A percentile compares a stretch with the other conserved stretches of the same genome.
Evolutionary conservation across 2,888 invertebrate species (phyloP).

Genomic region (Hyppa rectilinea): DNA sequence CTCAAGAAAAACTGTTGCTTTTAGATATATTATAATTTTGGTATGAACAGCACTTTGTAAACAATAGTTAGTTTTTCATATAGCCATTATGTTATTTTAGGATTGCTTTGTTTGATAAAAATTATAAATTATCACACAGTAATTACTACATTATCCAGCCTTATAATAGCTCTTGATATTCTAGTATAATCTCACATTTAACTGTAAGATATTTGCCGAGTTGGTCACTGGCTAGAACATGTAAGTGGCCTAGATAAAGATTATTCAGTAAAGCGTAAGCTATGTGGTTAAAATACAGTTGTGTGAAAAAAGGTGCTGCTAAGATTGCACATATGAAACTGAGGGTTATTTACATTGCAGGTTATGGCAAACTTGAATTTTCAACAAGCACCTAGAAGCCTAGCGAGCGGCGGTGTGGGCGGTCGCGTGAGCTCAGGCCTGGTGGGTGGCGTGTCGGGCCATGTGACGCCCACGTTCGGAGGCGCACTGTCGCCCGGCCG

Average conservation of each 20-base stretch:
- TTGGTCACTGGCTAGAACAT: constrained; percentile 22
- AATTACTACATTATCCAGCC: constrained; percentile 12
- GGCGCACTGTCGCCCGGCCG: constrained; percentile 88
- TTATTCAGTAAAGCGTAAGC: constrained; percentile 17
- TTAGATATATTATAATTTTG: constrained; percentile 32
- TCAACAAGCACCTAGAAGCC: constrained; percentile 96
- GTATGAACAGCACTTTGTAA: constrained; percentile 21
- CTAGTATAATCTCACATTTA: constrained; percentile 12
- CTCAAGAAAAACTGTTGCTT: constrained; percentile 21
- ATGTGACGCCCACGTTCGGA: constrained; percentile 90
- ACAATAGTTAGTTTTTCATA: constrained; percentile 41
- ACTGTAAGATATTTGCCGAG: not conserved
- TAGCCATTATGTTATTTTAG: constrained; percentile 14
- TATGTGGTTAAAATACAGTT: constrained; percentile 16
- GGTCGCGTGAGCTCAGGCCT: constrained; percentile 92
- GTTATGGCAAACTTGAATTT: constrained; percentile 98
- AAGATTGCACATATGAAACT: constrained; percentile 9
- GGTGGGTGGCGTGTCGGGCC: constrained; percentile 93
- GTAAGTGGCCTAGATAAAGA: constrained; percentile 19
- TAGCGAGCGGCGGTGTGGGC: constrained; percentile 93
- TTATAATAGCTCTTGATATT: not conserved
- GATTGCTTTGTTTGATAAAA: constrained; percentile 24
- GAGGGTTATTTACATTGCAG: constrained; percentile 81
- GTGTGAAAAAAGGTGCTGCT: not conserved
- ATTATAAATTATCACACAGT: constrained; percentile 15